Conservation (phyloP, 2,888 invertebrate species). For the Adelognathus sp. region DNA sequence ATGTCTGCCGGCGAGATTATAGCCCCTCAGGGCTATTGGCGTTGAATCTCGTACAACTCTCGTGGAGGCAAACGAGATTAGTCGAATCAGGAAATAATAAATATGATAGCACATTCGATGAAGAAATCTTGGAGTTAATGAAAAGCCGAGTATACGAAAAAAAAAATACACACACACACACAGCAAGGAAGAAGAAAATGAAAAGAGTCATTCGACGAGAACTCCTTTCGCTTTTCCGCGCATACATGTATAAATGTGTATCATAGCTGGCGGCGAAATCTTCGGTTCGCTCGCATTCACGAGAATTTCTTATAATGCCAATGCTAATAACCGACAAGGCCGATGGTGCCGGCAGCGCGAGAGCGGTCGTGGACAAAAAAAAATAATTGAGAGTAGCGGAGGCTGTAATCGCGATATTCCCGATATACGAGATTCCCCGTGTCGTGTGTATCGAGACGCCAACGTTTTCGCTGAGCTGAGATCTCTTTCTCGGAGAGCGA, state of each 20-base stretch:
- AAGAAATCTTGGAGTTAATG: conserved; percentile 3
- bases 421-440: conserved; percentile 58
- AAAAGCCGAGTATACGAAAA: not conserved
- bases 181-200: conserved; percentile 7
- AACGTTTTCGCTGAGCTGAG: not conserved
- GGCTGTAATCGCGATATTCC: conserved; percentile 45
- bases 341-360: conserved; percentile 27
- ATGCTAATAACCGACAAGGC: conserved; percentile 55
- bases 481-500: not conserved
- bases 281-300: conserved; percentile 26
- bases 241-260: too few relatives aligned
- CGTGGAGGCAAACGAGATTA: conserved; percentile 24
- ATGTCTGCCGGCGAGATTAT: not conserved
- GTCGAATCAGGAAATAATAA: conserved; percentile 40
- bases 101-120: conserved; percentile 5
- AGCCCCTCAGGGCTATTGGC: not conserved
- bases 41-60: not conserved
- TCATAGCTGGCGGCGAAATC: conserved; percentile 40
- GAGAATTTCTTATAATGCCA: conserved; percentile 49
- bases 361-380: conserved; percentile 11
- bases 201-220: conserved; percentile 43
- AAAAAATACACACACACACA: not conserved
- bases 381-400: conserved; percentile 31
- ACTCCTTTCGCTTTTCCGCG: conserved; percentile 55
- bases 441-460: conserved; percentile 15